Conservation (phyloP, 2,888 invertebrate genomes). For the Choristoneura rosaceana region DNA sequence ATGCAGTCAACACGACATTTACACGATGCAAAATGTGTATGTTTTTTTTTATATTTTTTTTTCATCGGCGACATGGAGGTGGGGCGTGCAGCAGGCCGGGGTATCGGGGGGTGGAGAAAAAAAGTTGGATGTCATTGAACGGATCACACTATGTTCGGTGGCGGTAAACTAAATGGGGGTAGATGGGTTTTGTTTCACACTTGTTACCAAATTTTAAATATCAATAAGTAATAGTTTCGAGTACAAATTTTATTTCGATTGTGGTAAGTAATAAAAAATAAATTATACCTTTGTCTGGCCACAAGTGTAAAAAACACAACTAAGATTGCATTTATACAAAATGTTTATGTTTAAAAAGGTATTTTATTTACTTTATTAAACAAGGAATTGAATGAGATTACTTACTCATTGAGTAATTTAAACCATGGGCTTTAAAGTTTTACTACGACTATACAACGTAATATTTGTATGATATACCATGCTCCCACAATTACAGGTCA, state of each 20-base stretch:
- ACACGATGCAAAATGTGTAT: slow-evolving; percentile 83
- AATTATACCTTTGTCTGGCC: slow-evolving; percentile 45
- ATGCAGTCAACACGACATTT: slow-evolving; percentile 83
- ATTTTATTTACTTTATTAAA: slow-evolving; percentile 48
- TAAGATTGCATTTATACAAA: slow-evolving; percentile 71
- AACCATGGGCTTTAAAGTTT: slow-evolving; percentile 8
- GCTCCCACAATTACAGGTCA: slow-evolving; percentile 71
- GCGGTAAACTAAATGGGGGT: slow-evolving; percentile 73
- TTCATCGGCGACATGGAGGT: slow-evolving; percentile 79
- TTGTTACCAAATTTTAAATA: slow-evolving; percentile 48
- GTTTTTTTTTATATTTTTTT: slow-evolving; percentile 65
- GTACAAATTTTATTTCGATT: no score
- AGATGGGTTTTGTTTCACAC: slow-evolving; percentile 57
- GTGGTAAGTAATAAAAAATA: background rate
- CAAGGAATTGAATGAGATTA: slow-evolving; percentile 65
- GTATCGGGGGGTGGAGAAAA: slow-evolving; percentile 75
- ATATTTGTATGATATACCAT: slow-evolving; percentile 59
- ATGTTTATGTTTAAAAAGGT: slow-evolving; percentile 66
- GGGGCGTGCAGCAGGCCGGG: slow-evolving; percentile 83
- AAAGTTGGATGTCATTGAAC: slow-evolving; percentile 84
- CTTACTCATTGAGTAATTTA: slow-evolving; percentile 66
- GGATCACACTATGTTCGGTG: slow-evolving; percentile 76
- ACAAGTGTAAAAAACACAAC: slow-evolving; percentile 65
- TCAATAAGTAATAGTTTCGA: background rate
- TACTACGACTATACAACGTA: slow-evolving; percentile 17